These are phyloP conservation scores for Miichthys miiuy DNA, from an alignment of 2,797 vertebrate genomes.

Conservation along the genomic window DNA sequence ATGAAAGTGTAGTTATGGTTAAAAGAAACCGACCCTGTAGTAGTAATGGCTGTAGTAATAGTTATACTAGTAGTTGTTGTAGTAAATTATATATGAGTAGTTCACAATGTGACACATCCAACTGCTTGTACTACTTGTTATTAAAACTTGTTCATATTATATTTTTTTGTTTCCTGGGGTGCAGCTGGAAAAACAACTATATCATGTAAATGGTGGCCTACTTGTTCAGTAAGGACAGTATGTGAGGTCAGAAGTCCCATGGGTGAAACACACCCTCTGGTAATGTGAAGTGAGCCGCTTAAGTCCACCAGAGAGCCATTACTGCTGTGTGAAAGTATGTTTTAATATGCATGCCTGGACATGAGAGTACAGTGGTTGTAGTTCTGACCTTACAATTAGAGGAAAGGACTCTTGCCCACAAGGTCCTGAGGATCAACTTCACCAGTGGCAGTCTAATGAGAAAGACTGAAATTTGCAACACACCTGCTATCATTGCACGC, in stretches of 20 bases:
- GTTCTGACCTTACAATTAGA: slow-evolving; percentile 64
- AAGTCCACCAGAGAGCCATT: slow-evolving; percentile 22
- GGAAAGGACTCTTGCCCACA: slow-evolving; percentile 42
- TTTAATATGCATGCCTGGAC: slow-evolving; percentile 57
- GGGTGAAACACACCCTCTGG: slow-evolving; percentile 19
- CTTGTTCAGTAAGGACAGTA: slow-evolving; percentile 7
- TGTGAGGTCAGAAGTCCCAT: slow-evolving; percentile 4
- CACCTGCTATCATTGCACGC: slow-evolving; percentile 7
- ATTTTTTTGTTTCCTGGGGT: neutral
- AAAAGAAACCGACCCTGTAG: neutral
- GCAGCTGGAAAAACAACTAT: neutral
- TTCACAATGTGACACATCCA: neutral
- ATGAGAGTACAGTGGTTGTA: slow-evolving; percentile 36
- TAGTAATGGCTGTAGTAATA: neutral
- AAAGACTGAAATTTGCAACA: slow-evolving; percentile 19
- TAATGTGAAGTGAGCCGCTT: slow-evolving; percentile 29
- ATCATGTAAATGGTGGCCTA: neutral
- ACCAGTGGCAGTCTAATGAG: slow-evolving; percentile 56
- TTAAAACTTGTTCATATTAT: neutral
- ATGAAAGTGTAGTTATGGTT: neutral
- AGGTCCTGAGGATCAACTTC: slow-evolving; percentile 51
- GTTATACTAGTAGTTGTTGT: neutral
- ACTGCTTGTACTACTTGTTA: neutral
- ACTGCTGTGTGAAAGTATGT: slow-evolving; percentile 16
- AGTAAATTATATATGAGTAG: neutral